These are phyloP conservation scores for Selenia dentaria DNA, from an alignment of 2,888 invertebrate genomes.

Conservation along the genomic window DNA sequence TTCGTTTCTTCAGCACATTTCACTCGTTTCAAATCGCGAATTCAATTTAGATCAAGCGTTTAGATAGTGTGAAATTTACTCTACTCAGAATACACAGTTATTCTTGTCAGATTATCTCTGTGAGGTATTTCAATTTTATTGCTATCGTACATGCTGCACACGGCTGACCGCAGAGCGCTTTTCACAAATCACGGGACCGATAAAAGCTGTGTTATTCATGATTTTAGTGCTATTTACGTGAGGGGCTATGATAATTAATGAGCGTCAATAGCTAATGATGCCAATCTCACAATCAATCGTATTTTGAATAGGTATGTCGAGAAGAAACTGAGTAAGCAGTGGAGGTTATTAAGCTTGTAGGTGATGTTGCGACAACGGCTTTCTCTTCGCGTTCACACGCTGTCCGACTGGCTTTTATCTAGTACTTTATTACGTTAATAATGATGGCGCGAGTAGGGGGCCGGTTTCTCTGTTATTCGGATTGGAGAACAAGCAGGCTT, in stretches of 20 bases:
- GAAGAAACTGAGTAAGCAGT: constrained; percentile 56
- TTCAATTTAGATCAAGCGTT: constrained; percentile 71
- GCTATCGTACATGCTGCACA: constrained; percentile 25
- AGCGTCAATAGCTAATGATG: constrained; percentile 49
- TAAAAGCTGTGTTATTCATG: constrained; percentile 36
- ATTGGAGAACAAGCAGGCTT: constrained; percentile 66
- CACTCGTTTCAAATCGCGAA: constrained; percentile 61
- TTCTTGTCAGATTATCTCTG: constrained; percentile 53
- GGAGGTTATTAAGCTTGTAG: constrained; percentile 61
- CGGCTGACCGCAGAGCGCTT: constrained; percentile 35
- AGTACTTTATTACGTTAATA: constrained; percentile 80
- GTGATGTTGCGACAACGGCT: constrained; percentile 77
- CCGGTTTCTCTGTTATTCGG: constrained; percentile 73
- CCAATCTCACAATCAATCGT: constrained; percentile 55
- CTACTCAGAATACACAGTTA: constrained; percentile 51
- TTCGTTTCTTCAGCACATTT: constrained; percentile 57
- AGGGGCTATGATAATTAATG: constrained; percentile 53
- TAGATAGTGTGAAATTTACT: constrained; percentile 55
- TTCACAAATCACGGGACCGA: constrained; percentile 39
- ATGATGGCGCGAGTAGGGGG: constrained; percentile 70
- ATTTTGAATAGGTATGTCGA: constrained; percentile 45
- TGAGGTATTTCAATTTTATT: constrained; percentile 40
- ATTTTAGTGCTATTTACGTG: constrained; percentile 47
- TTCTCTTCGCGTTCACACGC: constrained; percentile 81
- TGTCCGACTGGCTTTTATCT: constrained; percentile 78